Evolutionary conservation across 2,888 invertebrate genomes (phyloP).

Genomic region (Orthosia incerta): DNA sequence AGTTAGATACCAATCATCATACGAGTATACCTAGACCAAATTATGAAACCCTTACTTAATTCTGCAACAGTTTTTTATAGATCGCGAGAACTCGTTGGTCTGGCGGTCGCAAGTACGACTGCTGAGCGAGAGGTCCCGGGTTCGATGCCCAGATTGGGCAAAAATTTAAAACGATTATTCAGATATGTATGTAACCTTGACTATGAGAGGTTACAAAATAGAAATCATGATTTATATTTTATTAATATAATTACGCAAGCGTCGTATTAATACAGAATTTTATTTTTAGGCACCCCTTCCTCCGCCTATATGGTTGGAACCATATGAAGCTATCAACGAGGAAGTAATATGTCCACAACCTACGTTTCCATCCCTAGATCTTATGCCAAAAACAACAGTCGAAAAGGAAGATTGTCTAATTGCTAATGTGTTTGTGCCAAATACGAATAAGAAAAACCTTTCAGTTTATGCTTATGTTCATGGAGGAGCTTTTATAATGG

Average conservation of each 20-base stretch:
- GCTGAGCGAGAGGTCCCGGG: no score
- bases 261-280: background rate
- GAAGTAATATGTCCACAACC: conserved; percentile 50
- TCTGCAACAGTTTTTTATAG: background rate
- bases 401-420: conserved; percentile 66
- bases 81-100: background rate
- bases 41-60: background rate
- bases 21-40: background rate
- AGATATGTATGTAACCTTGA: background rate
- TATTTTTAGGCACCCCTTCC: conserved; percentile 59
- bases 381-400: background rate
- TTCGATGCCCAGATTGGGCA: no score
- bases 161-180: no score
- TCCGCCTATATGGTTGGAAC: conserved; percentile 51
- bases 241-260: background rate
- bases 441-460: conserved; percentile 64
- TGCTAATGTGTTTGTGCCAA: conserved; percentile 69
- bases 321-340: conserved; percentile 47
- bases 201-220: background rate
- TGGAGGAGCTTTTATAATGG: conserved; percentile 65
- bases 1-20: background rate
- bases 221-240: background rate
- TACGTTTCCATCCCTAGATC: background rate
- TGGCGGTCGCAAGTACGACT: no score
- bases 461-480: conserved; percentile 71